Evolutionary conservation across 2,113 vertebrate species (phyloP), one percentile per base, ranked within the genome.

Genomic region (Neogale vison): DNA sequence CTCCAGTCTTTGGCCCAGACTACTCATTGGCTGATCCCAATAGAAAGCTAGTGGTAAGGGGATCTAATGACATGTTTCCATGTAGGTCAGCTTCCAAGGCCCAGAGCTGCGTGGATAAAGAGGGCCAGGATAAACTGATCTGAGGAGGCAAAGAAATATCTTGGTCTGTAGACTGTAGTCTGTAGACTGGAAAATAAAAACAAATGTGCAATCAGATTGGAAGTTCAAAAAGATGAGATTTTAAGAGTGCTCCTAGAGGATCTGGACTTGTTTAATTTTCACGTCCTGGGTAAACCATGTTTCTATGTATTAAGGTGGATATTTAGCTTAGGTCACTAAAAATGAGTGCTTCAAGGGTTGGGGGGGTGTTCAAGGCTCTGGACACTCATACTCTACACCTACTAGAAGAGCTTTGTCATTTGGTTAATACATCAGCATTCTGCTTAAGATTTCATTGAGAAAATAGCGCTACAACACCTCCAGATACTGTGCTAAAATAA

Each of bases 131-230:
- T 42, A 42, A 8, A 85, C 8, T 63, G 34, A 74, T 34, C 26
- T 42, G 52, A 89, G 69, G 24, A 87, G 8, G 24, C 65, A 87
- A 79, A 86, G 14, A 79, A 63, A 23, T 50, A 80, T n/a, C n/a
- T 67, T 82, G 72, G 29, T 39, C 59, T 93, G 82, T 45, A 83
- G 88, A 45, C 47, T 74, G 47, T 42, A 42, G 29, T 39, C 59
- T 93, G 82, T 45, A 83, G 88, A 45, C 47, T 74, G 47, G 39
- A 92, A 93, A 83, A 91, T 45, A 74, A 94, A 95, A 93, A 69
- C 29, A 95, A 80, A 50, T 2, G 9, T 63, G 23, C 18, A 63
- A 34, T 50, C 57, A 90, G 52, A 76, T 42, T 31, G 50, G 65
- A 86, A 95, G 21, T 42, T 31, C 31, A 23, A 39, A 81, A 67